Conservation (phyloP, 2,113 vertebrate genomes). For the Pygoscelis adeliae region DNA sequence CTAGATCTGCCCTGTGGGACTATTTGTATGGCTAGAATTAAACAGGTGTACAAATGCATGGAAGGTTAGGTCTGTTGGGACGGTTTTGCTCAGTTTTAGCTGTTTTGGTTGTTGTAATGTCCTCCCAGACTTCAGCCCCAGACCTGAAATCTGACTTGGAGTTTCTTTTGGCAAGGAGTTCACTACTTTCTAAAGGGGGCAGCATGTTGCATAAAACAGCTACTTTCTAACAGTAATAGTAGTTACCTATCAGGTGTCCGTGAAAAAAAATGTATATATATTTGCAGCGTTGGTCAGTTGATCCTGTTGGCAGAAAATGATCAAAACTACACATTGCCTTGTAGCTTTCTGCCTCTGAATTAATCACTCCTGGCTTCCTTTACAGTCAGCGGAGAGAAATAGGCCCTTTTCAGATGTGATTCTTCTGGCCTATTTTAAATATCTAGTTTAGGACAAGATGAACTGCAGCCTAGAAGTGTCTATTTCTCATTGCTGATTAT, state of each 20-base stretch:
- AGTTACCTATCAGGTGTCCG: neutral
- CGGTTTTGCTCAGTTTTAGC: neutral
- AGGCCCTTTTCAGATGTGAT: neutral
- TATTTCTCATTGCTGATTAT: slow-evolving; percentile 47
- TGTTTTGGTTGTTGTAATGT: neutral
- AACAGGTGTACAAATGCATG: neutral
- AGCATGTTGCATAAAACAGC: neutral
- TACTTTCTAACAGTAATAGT: neutral
- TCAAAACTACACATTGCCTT: neutral
- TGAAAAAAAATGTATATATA: neutral
- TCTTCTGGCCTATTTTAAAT: slow-evolving; percentile 48
- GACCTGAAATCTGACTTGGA: neutral
- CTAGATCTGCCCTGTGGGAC: neutral
- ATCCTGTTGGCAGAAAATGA: slow-evolving; percentile 7
- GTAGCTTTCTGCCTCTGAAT: slow-evolving; percentile 17
- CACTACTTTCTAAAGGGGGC: neutral
- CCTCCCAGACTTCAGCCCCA: neutral
- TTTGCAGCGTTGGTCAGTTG: neutral
- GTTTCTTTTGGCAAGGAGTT: neutral
- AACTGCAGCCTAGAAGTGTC: slow-evolving; percentile 49
- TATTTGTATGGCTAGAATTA: neutral
- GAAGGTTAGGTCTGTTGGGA: neutral
- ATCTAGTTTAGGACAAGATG: slow-evolving; percentile 39
- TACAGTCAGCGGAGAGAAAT: neutral
- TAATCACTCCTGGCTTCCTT: neutral